Base-by-base conservation (phyloP, 1,140 invertebrate genomes). In the Neodiprion fabricii region DNA sequence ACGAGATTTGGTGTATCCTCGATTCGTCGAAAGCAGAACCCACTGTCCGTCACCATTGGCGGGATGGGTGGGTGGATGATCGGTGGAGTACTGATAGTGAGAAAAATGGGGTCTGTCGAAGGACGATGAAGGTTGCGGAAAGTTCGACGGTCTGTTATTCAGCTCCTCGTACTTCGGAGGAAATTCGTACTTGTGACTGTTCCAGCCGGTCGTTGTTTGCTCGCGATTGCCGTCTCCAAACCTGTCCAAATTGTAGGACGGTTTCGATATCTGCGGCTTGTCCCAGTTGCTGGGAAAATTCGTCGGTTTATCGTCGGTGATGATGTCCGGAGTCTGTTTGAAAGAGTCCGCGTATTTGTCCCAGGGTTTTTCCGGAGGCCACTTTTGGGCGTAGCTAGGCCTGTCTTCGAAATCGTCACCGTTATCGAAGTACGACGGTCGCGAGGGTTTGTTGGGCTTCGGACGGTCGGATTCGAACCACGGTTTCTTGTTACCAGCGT, bases 11-110 rank as follows among this genome's bases (percentile, higher is more conserved):
- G 89, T 88, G 70, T 94, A 95, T 10, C 93, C 94, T 84, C 94
- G 93, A 10, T 94, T 95, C 1, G 93, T 94, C 0, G 94, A 94
- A 8, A 95, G 81, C 0, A 95, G 85, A 2, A 95, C 91, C 94
- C 94, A 95, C 73, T 94, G 91, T 0, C 94, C 94, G 74, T 94
- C 92, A 1, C 92, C 92, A 75, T 89, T 90, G 0, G 88, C 87
- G 2, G 93, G 92, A 80, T 93, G 89, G 5, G 87, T 87, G 14
- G 86, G 81, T 0, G 90, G 88, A 79, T 89, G 86, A 28, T 82
- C 75, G 67, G 76, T 76, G 0, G 83, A 80, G 70, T 88, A 89
- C 11, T 87, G 81, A 74, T 89, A 89, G n/a, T 88, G 85, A 0
- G 87, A 84, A 67, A 86, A 86, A 40, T 82, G 75, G 14, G 86